Evolutionary conservation across 2,113 vertebrate genomes (phyloP).

Genomic region (Orycteropus afer): DNA sequence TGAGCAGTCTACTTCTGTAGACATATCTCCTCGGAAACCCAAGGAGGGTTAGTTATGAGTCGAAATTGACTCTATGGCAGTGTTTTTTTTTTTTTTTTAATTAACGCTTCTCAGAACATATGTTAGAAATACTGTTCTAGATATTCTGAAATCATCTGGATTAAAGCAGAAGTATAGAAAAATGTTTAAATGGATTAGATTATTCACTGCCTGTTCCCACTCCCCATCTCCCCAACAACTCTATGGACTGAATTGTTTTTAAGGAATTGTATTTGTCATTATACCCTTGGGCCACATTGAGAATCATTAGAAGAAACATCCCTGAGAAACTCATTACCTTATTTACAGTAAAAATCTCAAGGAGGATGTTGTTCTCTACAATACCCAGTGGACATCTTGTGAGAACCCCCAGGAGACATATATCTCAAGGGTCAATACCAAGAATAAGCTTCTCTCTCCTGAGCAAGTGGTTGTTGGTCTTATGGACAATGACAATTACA

Average conservation of each 20-base stretch:
- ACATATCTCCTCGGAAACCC: too few relatives aligned
- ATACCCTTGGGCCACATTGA: slow-evolving; percentile 61
- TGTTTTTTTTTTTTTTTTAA: background rate
- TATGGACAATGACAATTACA: background rate
- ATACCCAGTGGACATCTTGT: background rate
- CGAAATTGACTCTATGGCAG: too few relatives aligned
- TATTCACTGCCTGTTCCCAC: background rate
- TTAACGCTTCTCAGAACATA: background rate
- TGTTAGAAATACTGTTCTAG: background rate
- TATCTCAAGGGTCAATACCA: slow-evolving; percentile 12
- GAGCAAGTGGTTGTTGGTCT: background rate
- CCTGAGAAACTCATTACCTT: slow-evolving; percentile 70
- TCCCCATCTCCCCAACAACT: background rate
- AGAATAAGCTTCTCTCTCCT: slow-evolving; percentile 46
- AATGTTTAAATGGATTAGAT: background rate
- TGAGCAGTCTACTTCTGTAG: too few relatives aligned
- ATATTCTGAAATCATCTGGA: slow-evolving; percentile 6
- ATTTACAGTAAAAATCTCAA: slow-evolving; percentile 65
- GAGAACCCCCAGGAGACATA: background rate
- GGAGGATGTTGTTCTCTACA: slow-evolving; percentile 43
- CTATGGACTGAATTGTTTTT: slow-evolving; percentile 49
- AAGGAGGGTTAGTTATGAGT: too few relatives aligned
- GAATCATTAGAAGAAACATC: slow-evolving; percentile 65
- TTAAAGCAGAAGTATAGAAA: background rate
- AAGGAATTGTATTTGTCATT: slow-evolving; percentile 41